Percentiles rank a stretch among this genome's conserved stretches.
Evolutionary conservation across 2,888 invertebrate genomes (phyloP).

Genomic region (Aromia moschata): DNA sequence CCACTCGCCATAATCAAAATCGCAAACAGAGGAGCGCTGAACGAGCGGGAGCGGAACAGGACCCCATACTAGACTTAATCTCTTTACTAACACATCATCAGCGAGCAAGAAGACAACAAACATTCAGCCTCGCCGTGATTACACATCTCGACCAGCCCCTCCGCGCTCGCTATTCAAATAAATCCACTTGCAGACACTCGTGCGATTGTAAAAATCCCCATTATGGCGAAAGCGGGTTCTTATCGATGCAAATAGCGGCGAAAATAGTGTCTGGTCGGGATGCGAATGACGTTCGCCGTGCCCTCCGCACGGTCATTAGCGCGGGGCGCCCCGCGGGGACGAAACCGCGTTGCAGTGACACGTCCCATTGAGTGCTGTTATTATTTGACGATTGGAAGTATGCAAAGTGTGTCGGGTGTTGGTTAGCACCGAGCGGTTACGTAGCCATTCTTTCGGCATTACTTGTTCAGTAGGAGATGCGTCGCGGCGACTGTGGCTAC

Average conservation of each 20-base stretch:
- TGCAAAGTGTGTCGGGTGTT: constrained; percentile 24
- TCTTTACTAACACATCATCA: constrained; percentile 57
- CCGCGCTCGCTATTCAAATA: constrained; percentile 54
- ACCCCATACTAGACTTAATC: constrained; percentile 53
- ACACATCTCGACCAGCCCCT: constrained; percentile 50
- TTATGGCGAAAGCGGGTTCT: constrained; percentile 54
- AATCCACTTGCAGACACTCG: constrained; percentile 59
- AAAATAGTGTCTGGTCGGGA: constrained; percentile 49
- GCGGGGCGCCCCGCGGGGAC: constrained; percentile 49
- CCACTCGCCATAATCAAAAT: constrained; percentile 54
- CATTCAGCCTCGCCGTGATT: constrained; percentile 55
- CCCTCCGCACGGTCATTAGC: constrained; percentile 55
- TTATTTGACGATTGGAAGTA: constrained; percentile 23
- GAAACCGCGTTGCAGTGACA: constrained; percentile 50
- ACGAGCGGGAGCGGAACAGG: constrained; percentile 39
- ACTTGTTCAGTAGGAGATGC: constrained; percentile 15
- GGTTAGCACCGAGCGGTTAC: constrained; percentile 16
- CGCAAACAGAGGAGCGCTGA: constrained; percentile 43
- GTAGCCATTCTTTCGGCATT: constrained; percentile 13
- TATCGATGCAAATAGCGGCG: constrained; percentile 57
- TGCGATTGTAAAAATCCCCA: constrained; percentile 56
- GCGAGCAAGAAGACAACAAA: constrained; percentile 59
- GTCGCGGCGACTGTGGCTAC: constrained; percentile 7
- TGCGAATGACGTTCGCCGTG: constrained; percentile 53
- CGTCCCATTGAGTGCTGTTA: constrained; percentile 33